Conservation (phyloP, 2,113 vertebrate genomes). For the Pygoscelis antarcticus region DNA sequence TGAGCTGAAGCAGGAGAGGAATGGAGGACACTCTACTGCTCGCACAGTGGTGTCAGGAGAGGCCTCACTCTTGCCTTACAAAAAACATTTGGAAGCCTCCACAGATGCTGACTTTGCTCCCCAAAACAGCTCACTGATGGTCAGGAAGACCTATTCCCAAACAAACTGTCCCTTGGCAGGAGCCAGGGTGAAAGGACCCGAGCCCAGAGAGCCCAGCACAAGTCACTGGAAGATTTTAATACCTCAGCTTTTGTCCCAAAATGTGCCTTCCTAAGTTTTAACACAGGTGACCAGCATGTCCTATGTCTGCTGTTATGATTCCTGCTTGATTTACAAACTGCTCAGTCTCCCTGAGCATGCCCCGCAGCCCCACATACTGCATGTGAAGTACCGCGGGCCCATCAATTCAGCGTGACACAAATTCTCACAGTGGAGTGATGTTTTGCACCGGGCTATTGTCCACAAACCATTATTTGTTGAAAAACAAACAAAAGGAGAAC, state of each 20-base stretch:
- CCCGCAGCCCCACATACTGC: neutral
- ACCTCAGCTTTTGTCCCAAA: neutral
- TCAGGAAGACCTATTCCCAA: neutral
- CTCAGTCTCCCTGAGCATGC: neutral
- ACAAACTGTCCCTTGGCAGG: neutral
- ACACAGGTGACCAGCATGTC: neutral
- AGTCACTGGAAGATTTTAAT: neutral
- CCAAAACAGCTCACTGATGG: neutral
- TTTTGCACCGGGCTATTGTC: conserved; percentile 37
- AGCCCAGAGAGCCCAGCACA: neutral
- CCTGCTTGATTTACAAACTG: neutral
- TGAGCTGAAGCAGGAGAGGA: neutral
- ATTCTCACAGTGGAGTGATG: neutral
- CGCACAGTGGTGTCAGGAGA: neutral
- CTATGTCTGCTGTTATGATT: neutral
- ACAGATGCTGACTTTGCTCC: neutral
- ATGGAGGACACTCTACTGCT: neutral
- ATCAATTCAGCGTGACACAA: neutral
- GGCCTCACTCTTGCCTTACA: neutral
- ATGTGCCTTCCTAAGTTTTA: neutral
- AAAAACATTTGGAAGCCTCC: neutral
- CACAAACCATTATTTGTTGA: conserved; percentile 70
- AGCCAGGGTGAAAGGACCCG: neutral
- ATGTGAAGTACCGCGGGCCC: neutral
- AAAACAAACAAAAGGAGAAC: conserved; percentile 74